phyloP scores from a whole-genome alignment of 1,140 invertebrate species.

The Diorhabda elongata region DNA sequence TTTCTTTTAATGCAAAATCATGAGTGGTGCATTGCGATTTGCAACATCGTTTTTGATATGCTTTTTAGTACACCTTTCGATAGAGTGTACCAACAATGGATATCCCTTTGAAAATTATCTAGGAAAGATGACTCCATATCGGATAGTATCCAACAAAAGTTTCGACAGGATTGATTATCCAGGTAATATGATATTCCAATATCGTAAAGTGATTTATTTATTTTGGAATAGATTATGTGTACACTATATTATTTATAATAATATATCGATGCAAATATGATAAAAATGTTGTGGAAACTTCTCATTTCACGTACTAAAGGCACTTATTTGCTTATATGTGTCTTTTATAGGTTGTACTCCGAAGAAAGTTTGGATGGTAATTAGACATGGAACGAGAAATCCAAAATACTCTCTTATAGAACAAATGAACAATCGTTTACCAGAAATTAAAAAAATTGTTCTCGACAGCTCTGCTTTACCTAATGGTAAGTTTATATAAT shows the following conservation, averaged over 20 bases:
- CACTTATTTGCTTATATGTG: constrained; percentile 5
- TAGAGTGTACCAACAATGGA: constrained; percentile 17
- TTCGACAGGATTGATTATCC: constrained; percentile 50
- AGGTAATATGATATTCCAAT: constrained; percentile 45
- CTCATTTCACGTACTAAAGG: constrained; percentile 21
- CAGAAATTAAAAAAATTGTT: constrained; percentile 51
- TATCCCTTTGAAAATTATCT: constrained; percentile 45
- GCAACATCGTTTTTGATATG: constrained; percentile 1
- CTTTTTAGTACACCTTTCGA: constrained; percentile 10
- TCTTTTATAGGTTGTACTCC: constrained; percentile 53
- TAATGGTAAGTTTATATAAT: constrained; percentile 24
- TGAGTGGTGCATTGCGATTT: not conserved
- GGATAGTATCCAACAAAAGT: constrained; percentile 57
- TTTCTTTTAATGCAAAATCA: constrained; percentile 4
- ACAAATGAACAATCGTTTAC: constrained; percentile 50
- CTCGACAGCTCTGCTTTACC: constrained; percentile 42
- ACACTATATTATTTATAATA: too few species aligned
- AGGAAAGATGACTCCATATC: constrained; percentile 59
- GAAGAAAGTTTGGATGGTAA: constrained; percentile 60
- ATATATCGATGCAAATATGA: too few species aligned
- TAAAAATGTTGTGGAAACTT: not conserved
- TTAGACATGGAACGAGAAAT: constrained; percentile 66
- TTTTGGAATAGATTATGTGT: too few species aligned
- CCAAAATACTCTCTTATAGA: constrained; percentile 54
- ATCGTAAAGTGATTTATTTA: too few species aligned